Evolutionary conservation across 2,113 vertebrate species (phyloP), one percentile per base, ranked within the genome.

Genomic region (Microtus ochrogaster): DNA sequence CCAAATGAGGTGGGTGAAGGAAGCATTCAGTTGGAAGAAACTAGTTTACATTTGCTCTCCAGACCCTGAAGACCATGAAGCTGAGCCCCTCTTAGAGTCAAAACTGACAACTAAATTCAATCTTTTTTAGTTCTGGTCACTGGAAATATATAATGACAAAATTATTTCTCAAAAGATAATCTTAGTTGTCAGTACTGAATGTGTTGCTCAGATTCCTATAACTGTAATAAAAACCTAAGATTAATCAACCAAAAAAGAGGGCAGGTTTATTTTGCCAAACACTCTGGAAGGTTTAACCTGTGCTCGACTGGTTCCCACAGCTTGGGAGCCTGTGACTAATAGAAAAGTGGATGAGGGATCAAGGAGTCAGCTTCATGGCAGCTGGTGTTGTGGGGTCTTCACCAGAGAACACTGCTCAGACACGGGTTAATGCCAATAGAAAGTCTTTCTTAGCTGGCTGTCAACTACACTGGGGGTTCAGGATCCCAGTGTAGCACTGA

Each of bases 131-230:
- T 86, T 13, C 22, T 30, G 22, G n/a, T 39, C 77, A 61, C 39
- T 82, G 24, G 26, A 44, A 19, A 90, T 44, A 66, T 14, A 52
- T 36, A 28, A 77, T 10, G 55, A 86, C 28, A 22, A 96, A 85
- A 92, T 73, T 85, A 41, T 88, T 93, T 95, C 49, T 92, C 14
- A 55, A 89, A 94, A 91, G 26, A 68, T 91, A 91, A 78, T 65
- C 72, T 89, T 12, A 68, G 52, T 81, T 94, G 39, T 94, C 41
- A 52, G 58, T 58, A 55, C 13, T 79, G 21, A 74, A 79, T 89
- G 61, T 30, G 63, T 79, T 55, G 66, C 13, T 78, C 22, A 49
- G 33, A 11, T 41, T 91, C 33, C 77, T n/a, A 10, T 55, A 30
- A 70, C 47, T 81, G 24, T 68, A 33, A 81, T 36, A 81, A 70